Evolutionary conservation across 2,113 vertebrate genomes (phyloP), one percentile per base, ranked within the genome.

Genomic region (Nanorana parkeri): DNA sequence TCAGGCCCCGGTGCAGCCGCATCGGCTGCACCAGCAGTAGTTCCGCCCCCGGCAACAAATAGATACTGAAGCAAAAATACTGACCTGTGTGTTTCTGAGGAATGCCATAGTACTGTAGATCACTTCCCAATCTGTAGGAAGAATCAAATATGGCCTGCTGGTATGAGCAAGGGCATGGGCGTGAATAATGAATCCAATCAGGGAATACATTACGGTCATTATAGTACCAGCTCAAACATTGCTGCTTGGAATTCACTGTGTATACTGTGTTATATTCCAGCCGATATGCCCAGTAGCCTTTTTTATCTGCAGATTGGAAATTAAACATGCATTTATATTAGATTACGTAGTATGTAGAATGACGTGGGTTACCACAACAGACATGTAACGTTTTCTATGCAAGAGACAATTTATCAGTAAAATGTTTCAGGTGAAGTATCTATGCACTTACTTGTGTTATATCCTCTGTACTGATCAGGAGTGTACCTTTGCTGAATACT

Each of bases 381-480:
- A 4, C 3, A 4, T 36, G 6, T n/a, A 36, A 2, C 8, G 32
- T 5, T 47, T 47, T 47, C 13, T 47, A 47, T 47, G 8, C 13
- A 47, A n/a, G n/a, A n/a, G n/a, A n/a, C n/a, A n/a, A 1, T 47
- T 47, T 3, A 10, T 47, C 7, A 47, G 41, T 36, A 36, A 36
- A 36, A 36, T 36, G 10, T 47, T 66, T 63, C 21, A 63, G 11
- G 3, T 26, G 8, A 36, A 29, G 10, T 36, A 47, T 47, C 11
- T n/a, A 20, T 36, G 28, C 0, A 69, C 78, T 67, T 28, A 84
- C 83, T 68, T 76, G 78, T 81, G 32, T 77, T 76, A 8, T 67
- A 54, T 52, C 83, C 83, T 24, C 19, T 17, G 41, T 77, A 81
- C 20, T 84, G 16, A 77, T 84, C 78, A 21, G 83, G 83, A 51